phyloP scores from a whole-genome alignment of 2,797 vertebrate genomes.

The Syngnathus acus region DNA sequence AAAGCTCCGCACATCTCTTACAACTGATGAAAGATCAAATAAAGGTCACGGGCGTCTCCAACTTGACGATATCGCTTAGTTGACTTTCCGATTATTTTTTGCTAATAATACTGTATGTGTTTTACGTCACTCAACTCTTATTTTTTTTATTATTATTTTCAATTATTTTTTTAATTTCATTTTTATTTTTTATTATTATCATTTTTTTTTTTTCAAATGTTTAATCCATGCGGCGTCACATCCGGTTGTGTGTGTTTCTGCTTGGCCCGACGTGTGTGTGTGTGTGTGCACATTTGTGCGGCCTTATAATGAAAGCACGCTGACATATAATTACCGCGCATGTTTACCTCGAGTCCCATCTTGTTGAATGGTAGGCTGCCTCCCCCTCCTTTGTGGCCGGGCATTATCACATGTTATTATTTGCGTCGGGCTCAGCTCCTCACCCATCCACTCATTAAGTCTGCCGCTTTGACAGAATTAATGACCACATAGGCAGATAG shows the following conservation, averaged over 20 bases:
- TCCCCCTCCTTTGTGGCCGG: slow-evolving; percentile 77
- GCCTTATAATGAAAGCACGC: slow-evolving; percentile 87
- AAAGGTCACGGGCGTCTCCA: slow-evolving; percentile 2
- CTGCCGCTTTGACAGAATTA: slow-evolving; percentile 85
- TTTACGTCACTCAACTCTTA: background rate
- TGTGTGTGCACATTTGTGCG: slow-evolving; percentile 21
- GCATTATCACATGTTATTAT: slow-evolving; percentile 96
- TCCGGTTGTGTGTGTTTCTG: slow-evolving; percentile 39
- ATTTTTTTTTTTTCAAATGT: slow-evolving; percentile 54
- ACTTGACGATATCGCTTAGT: background rate
- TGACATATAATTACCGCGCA: slow-evolving; percentile 94
- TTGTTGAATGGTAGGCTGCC: slow-evolving; percentile 47
- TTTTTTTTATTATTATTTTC: slow-evolving; percentile 12
- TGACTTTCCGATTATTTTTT: background rate
- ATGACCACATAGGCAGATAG: slow-evolving; percentile 66
- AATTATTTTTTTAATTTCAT: slow-evolving; percentile 19
- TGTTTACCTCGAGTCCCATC: slow-evolving; percentile 79
- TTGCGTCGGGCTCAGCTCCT: slow-evolving; percentile 92
- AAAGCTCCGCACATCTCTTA: background rate
- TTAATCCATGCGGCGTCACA: slow-evolving; percentile 40
- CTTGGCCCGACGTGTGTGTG: slow-evolving; percentile 23
- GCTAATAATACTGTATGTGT: background rate
- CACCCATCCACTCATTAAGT: slow-evolving; percentile 92
- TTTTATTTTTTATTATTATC: slow-evolving; percentile 48
- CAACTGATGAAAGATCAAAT: background rate